Evolutionary conservation across 1,140 invertebrate species (phyloP), one percentile per base, ranked within the genome.

Genomic region (Himalopsyche phryganea): DNA sequence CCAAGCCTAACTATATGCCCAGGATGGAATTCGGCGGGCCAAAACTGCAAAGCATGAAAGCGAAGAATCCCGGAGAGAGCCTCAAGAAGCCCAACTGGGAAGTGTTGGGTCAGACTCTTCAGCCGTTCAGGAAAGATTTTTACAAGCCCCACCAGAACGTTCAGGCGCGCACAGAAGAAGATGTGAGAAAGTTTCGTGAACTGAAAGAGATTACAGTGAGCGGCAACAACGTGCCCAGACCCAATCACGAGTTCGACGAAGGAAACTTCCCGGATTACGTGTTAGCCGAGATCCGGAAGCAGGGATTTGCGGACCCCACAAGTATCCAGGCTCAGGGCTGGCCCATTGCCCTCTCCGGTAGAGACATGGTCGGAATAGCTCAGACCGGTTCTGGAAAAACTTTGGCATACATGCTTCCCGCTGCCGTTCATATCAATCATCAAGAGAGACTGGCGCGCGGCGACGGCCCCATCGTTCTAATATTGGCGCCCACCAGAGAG

Each of bases 401-500:
- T 9, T 72, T 90, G 69, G 89, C 91, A 5, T 91, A 92, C 60
- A 94, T 95, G 79, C 81, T 90, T 40, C 87, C 87, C 40, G 87
- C 87, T 47, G 85, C 85, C 17, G 85, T 90, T 1, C 87, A 89
- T 66, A 89, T 89, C 67, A 83, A 84, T 46, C 84, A 87, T 66
- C 87, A 90, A 67, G 84, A 82, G 57, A 80, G 84, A 10, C 71
- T 89, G 6, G 74, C 78, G 51, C 79, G 85, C 47, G 92, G 92
- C 44, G 94, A 97, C 75, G 94, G 94, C 42, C 94, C 94, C 1
- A 91, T 98, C 69, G 94, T 91, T 9, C 75, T 99, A 10, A 89
- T 98, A 53, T 74, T 99, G 23, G 93, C 95, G 1, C 97, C 97
- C 11, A 99, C 97, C 0, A 81, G 97, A 57, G 96, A 99, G 76